phyloP scores from a whole-genome alignment of 2,797 vertebrate species.

The Xiphophorus birchmanni region DNA sequence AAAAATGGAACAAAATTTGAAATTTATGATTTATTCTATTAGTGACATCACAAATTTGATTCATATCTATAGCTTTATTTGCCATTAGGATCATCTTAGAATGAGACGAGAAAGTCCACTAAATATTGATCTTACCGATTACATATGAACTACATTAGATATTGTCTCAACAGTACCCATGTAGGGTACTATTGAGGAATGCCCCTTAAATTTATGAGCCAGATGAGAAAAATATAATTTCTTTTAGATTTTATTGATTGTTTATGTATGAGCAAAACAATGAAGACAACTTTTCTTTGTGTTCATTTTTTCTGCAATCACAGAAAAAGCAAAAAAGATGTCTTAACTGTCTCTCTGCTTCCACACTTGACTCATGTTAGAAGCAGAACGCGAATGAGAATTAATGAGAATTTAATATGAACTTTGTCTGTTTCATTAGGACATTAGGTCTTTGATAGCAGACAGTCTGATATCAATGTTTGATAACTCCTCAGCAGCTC shows the following conservation, averaged over 20 bases:
- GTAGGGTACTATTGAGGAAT: background rate
- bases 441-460: conserved; percentile 22
- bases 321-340: background rate
- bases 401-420: conserved; percentile 43
- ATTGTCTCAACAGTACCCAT: background rate
- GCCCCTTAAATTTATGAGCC: background rate
- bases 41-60: background rate
- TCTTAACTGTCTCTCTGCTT: conserved; percentile 1
- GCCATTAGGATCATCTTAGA: background rate
- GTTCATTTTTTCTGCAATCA: background rate
- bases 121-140: background rate
- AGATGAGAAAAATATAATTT: background rate
- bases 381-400: background rate
- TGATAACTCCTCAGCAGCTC: background rate
- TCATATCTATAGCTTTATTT: background rate
- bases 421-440: conserved; percentile 16
- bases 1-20: background rate
- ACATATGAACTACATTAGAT: background rate
- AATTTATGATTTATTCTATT: background rate
- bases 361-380: conserved; percentile 1
- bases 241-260: background rate
- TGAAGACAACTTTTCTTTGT: background rate
- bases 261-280: background rate
- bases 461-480: too few species aligned
- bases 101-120: background rate